A percentile compares a stretch with the other conserved stretches of the same genome.
Conservation (phyloP, 2,113 vertebrate species). For the Elephas maximus region DNA sequence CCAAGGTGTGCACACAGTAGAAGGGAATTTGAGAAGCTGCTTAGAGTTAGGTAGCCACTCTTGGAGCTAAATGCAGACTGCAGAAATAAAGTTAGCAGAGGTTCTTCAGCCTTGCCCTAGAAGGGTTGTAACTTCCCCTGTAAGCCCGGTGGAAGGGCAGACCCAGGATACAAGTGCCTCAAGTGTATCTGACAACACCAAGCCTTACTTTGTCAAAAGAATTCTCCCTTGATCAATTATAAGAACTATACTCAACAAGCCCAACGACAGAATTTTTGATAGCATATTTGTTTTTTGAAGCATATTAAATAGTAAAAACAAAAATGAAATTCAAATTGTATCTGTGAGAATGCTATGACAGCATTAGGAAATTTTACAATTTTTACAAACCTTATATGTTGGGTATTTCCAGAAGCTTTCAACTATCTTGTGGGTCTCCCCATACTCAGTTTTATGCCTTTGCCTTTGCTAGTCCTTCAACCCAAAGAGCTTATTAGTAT, state of each 20-base stretch:
- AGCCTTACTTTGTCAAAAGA: background rate
- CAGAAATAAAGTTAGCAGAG: background rate
- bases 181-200: accelerated
- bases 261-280: background rate
- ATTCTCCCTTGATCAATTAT: background rate
- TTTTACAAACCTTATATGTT: background rate
- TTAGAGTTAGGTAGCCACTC: background rate
- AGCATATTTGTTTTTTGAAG: background rate
- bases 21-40: background rate
- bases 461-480: background rate
- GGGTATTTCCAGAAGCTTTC: background rate
- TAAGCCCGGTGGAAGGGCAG: background rate
- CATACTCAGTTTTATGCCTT: background rate
- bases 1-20: background rate
- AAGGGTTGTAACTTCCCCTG: background rate
- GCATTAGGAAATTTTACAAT: background rate
- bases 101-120: accelerated
- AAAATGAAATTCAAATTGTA: background rate
- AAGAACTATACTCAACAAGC: background rate
- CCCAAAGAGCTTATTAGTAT: background rate
- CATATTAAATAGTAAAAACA: background rate
- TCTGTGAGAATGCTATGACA: background rate
- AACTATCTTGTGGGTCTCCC: background rate
- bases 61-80: background rate
- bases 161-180: accelerated